Base-by-base conservation (phyloP, 2,888 invertebrate genomes). In the Cosmopolites sordidus region DNA sequence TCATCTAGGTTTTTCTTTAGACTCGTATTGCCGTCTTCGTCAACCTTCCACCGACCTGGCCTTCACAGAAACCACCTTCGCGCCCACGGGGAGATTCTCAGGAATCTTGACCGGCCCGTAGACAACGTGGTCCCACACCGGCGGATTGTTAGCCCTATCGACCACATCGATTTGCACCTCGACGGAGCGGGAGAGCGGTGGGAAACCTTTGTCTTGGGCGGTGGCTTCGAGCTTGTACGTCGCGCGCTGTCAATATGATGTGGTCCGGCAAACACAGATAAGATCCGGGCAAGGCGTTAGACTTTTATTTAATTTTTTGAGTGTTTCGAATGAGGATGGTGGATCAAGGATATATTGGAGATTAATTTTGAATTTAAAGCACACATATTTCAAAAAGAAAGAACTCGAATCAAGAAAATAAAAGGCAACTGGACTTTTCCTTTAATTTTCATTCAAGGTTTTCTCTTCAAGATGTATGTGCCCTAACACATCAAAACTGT, bases 91-190 rank as follows among this genome's bases (percentile, higher is more conserved):
- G 83, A 91, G 88, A 83, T 94, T 94, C 84, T 95, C 94, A 86
- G 91, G 89, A 81, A 93, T 91, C 88, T 87, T 90, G 86, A 93
- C 91, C 75, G 94, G 94, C 76, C 94, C 94, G 82, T 94, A 95
- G 79, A 92, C 89, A 78, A 85, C 86, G 83, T 93, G 89, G 82
- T 92, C 94, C 94, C 92, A 95, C 78, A 91, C 90, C 79, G 92
- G 94, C 79, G 89, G 94, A 86, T 92, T 96, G 87, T 92, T 95
- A 74, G 91, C 95, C 81, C 91, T 87, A 83, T 92, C 94, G 82
- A 95, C 95, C 80, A 96, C 94, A 83, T 93, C 93, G 81, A 97
- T 94, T 82, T 93, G 92, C 79, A 97, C 95, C 81, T 92, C 93
- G 80, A 95, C 96, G 77, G 91, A 89, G 80, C 94, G 86, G 79